Evolutionary conservation across 2,113 vertebrate genomes (phyloP), one percentile per base, ranked within the genome.

Genomic region (Pungitius pungitius): DNA sequence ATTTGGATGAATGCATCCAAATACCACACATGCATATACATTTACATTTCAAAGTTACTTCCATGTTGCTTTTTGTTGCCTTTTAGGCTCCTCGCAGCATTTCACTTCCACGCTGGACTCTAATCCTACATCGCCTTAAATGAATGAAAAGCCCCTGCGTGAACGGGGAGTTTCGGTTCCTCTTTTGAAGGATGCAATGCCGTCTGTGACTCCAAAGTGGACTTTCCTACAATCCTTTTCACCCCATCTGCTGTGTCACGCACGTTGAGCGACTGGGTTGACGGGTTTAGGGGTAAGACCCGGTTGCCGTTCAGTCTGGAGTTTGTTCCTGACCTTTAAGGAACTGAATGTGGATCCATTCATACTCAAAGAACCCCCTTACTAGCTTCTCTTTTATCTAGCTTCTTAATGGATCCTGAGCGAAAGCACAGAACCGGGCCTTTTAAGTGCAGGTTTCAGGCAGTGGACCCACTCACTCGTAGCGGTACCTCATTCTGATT

Each of bases 401-500:
- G n/a, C n/a, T n/a, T n/a, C n/a, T n/a, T n/a, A n/a, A n/a, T n/a
- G n/a, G n/a, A n/a, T n/a, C n/a, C n/a, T n/a, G n/a, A n/a, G n/a
- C n/a, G n/a, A n/a, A n/a, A n/a, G n/a, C n/a, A n/a, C n/a, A n/a
- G n/a, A n/a, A n/a, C n/a, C n/a, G n/a, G n/a, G n/a, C n/a, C n/a
- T n/a, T n/a, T n/a, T n/a, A n/a, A n/a, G n/a, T n/a, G n/a, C n/a
- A n/a, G n/a, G n/a, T n/a, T n/a, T n/a, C n/a, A n/a, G n/a, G n/a
- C 3, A 2, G 45, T 47, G 45, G 49, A 43, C 10, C 10, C 56
- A 33, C 43, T 59, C 30, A 43, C 6, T 0, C 65, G 49, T 1
- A 17, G 45, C 22, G 49, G 26, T 18, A 22, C 24, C 18, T 75
- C 64, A 52, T 24, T 30, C 1, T 74, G 58, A 69, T 40, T 80